Percentiles rank a stretch among this genome's conserved stretches.
Conservation (phyloP, 64 coral and sea anemone species). For the Trachythela sp. region DNA sequence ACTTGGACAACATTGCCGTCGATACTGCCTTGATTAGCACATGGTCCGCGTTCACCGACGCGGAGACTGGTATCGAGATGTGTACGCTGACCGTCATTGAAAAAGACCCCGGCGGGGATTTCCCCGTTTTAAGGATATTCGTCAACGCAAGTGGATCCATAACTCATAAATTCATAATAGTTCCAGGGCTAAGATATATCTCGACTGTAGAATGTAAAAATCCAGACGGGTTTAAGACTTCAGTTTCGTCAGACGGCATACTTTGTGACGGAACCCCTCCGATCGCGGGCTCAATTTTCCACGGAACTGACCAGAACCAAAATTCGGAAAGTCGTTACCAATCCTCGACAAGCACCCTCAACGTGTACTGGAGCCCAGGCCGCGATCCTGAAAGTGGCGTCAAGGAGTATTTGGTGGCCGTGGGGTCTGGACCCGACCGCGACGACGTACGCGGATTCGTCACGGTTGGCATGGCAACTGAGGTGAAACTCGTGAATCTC, state of each 20-base stretch:
- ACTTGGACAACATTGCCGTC: constrained; percentile 65
- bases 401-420: constrained; percentile 25
- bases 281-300: constrained; percentile 32
- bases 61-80: constrained; percentile 48
- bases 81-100: constrained; percentile 66
- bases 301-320: constrained; percentile 35
- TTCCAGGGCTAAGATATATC: constrained; percentile 66
- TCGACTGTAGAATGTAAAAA: constrained; percentile 66
- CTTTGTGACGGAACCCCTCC: constrained; percentile 73
- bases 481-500: constrained; percentile 48
- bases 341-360: constrained; percentile 32
- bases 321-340: constrained; percentile 43
- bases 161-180: constrained; percentile 53
- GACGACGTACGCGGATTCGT: constrained; percentile 59
- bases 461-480: constrained; percentile 51
- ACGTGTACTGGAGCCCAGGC: constrained; percentile 58
- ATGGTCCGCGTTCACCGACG: constrained; percentile 72
- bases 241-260: constrained; percentile 69
- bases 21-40: constrained; percentile 30
- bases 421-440: constrained; percentile 52
- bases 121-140: constrained; percentile 41
- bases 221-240: constrained; percentile 66
- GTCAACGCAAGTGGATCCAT: constrained; percentile 49
- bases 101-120: constrained; percentile 46
- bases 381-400: constrained; percentile 76